These are phyloP conservation scores for Prolemur simus DNA, from an alignment of 2,113 vertebrate species.

Conservation along the genomic window DNA sequence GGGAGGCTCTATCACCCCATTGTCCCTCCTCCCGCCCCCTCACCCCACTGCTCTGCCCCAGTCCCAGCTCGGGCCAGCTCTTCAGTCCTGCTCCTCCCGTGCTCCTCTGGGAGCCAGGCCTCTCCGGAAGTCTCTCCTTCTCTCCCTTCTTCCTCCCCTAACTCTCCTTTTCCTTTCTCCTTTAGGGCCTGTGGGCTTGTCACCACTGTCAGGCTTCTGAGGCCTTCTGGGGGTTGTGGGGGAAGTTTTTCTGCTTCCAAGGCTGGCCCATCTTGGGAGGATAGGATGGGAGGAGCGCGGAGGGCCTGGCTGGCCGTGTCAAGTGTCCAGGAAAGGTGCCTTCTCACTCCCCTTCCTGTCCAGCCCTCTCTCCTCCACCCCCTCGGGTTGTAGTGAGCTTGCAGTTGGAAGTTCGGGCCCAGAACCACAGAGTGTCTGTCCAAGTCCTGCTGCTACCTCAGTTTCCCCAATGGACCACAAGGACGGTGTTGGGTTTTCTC, in stretches of 20 bases:
- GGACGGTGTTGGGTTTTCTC: background rate
- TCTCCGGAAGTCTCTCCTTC: background rate
- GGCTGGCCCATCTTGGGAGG: background rate
- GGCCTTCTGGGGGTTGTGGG: background rate
- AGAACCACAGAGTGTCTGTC: background rate
- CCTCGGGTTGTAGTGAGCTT: background rate
- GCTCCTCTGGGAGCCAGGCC: background rate
- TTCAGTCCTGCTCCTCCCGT: background rate
- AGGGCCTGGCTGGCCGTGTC: background rate
- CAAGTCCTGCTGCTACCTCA: background rate
- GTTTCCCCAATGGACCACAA: background rate
- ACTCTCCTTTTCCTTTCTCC: background rate
- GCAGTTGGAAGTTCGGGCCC: background rate
- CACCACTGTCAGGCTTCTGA: background rate
- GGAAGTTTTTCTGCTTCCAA: background rate
- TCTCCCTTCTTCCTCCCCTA: background rate
- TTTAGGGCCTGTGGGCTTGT: background rate
- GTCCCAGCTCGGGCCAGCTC: background rate
- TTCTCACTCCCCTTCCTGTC: background rate
- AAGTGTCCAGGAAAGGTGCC: background rate
- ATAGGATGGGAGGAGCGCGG: background rate
- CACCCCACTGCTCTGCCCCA: slow-evolving; percentile 34
- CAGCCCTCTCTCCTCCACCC: background rate
- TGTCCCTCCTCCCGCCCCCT: background rate
- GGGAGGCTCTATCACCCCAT: background rate